Evolutionary conservation across 2,113 vertebrate genomes (phyloP), one percentile per base, ranked within the genome.

Genomic region (Oenanthe melanoleuca): DNA sequence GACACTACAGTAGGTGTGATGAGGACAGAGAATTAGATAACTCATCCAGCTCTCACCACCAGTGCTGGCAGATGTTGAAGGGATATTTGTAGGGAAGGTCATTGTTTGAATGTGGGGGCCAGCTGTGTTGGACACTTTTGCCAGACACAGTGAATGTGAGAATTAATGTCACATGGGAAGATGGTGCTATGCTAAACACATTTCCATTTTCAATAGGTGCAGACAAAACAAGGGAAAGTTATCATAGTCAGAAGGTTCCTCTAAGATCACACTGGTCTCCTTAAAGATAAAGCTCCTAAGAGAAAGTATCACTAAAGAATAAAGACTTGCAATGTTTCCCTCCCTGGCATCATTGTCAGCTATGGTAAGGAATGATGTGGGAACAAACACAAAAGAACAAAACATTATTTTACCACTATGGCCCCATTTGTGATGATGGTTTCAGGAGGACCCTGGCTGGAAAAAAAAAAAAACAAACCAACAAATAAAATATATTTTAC

Each of bases 381-480:
- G 42, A 78, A 91, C 93, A 28, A 69, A 56, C 6, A 59, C 6
- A 56, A 59, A 61, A 75, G 11, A 80, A 53, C 8, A 80, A 88
- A 93, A 12, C 3, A 82, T 88, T 72, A 56, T 38, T 85, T 95
- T 97, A 97, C 97, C 97, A 95, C 95, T 77, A 96, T 44, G 71
- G 96, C 81, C 25, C 93, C 97, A 74, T 97, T 97, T 80, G 96
- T 97, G 78, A 56, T 79, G 92, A 97, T 90, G 52, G 57, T 59
- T 97, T 97, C 97, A 93, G 94, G 65, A 89, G 74, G 57, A 91
- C 12, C 88, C 5, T 0, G 29, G 13, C 97, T 97, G 94, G 69
- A 81, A 97, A 93, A 93, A 13, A 97, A 90, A 47, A n/a, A n/a
- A n/a, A n/a, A n/a, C n/a, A n/a, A n/a, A n/a, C n/a, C n/a, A n/a